A percentile compares a stretch with the other conserved stretches of the same genome.
Evolutionary conservation across 2,113 vertebrate genomes (phyloP).

Genomic region (Accipiter cooperii): DNA sequence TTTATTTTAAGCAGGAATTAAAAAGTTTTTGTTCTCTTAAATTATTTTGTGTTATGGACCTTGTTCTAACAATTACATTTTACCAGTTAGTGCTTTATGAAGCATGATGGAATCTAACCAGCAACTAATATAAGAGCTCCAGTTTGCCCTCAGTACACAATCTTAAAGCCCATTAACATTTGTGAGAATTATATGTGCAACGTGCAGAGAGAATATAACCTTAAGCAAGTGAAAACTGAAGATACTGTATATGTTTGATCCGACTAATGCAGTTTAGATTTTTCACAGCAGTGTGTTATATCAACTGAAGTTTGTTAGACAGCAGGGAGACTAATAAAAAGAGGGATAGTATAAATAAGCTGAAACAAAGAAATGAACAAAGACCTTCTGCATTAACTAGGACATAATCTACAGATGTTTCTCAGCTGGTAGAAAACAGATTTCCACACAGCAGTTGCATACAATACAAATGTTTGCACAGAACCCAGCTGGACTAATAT

Average conservation of each 20-base stretch:
- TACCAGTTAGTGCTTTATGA: conserved; percentile 47
- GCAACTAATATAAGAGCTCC: conserved; percentile 25
- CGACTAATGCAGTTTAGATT: not conserved
- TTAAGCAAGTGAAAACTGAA: conserved; percentile 27
- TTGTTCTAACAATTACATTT: conserved; percentile 38
- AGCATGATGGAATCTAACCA: conserved; percentile 36
- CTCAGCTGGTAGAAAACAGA: conserved; percentile 55
- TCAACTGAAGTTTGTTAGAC: conserved; percentile 45
- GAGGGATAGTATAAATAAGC: conserved; percentile 21
- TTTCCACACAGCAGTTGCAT: conserved; percentile 48
- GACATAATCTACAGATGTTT: conserved; percentile 60
- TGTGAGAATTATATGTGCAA: conserved; percentile 17
- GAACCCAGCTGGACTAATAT: conserved; percentile 38
- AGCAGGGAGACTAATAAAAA: conserved; percentile 63
- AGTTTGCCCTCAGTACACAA: conserved; percentile 26
- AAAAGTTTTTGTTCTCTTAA: conserved; percentile 6
- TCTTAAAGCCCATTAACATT: conserved; percentile 51
- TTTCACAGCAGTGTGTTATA: conserved; percentile 44
- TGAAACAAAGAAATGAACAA: not conserved
- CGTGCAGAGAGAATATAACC: conserved; percentile 5
- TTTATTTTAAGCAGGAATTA: conserved; percentile 26
- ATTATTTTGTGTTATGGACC: conserved; percentile 21
- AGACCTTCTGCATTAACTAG: conserved; percentile 31
- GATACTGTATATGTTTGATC: not conserved
- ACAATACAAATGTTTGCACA: conserved; percentile 38